Base-by-base conservation (phyloP, 2,888 invertebrate genomes). In the Limenitis camilla region DNA sequence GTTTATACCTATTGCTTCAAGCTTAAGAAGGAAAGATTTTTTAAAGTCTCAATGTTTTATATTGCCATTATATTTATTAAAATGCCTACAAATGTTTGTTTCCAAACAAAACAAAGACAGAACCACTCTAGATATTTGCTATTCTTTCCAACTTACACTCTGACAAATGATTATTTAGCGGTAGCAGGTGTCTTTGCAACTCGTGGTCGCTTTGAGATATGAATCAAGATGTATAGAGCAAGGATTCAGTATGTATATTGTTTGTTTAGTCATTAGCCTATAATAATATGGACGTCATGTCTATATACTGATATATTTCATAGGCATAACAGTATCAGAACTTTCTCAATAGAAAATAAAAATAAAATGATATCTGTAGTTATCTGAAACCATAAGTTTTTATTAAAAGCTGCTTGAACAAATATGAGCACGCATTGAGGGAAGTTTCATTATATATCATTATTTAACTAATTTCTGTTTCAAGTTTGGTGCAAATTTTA, bases 131-230 rank as follows among this genome's bases (percentile, higher is more conserved):
- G 77, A 81, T 78, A 82, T 81, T 81, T 82, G 74, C 81, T 78
- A 83, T 82, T 81, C 81, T 81, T 83, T 81, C 76, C 74, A 80
- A 81, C 68, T 80, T 76, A 72, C 74, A 69, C 74, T 71, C 71
- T 81, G 81, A 83, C 81, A 83, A 82, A 83, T 82, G 82, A 82
- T 79, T 78, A 77, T 81, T 83, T 74, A 78, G 74, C 68, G 65
- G 73, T 61, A 71, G 74, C 83, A 82, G 83, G 82, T 83, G 83
- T 50, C 53, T 56, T 50, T 41, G 49, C 49, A 51, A 55, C 46
- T 55, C 53, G 56, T 57, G 57, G 53, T 55, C 56, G 54, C 50
- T 53, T 52, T 57, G 55, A 53, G 53, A 58, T 60, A 61, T 61
- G 54, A 53, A 59, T 59, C 57, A 59, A 54, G 52, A 58, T 46